Evolutionary conservation across 2,797 vertebrate genomes (phyloP), one percentile per base, ranked within the genome.

Genomic region (Schizothorax lantsangensis): DNA sequence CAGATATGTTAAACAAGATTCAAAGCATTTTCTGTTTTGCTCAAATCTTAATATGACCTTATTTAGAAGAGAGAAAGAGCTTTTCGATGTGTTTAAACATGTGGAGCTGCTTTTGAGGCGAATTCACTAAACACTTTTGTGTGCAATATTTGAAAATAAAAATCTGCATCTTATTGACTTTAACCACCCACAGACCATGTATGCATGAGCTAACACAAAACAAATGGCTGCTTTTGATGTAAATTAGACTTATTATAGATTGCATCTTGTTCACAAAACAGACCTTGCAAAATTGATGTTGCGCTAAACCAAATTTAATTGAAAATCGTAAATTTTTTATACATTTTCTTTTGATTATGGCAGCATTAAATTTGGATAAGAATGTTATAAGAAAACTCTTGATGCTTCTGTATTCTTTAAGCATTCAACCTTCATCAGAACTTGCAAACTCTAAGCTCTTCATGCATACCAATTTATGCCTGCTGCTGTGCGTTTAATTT

Each of bases 61-160:
- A 68, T 62, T 64, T 11, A 74, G 74, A 73, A 85, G 79, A 49
- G 71, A 81, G 64, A 81, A 79, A 86, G 78, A 79, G 85, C 81
- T 84, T 88, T 78, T 82, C 38, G 64, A 54, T 87, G 81, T 85
- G 81, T 81, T 88, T 83, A 87, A 91, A 88, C 84, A 86, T 89
- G 59, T 91, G 87, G 83, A 59, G 69, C 26, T 89, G 69, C 43
- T 90, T 88, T 78, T 74, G 57, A 52, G 30, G 3, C n/a, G 43
- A 45, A 83, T 74, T 49, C 1, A 9, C n/a, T 49, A 49, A 30
- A 47, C 8, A 19, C 4, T 71, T 40, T 30, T 33, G n/a, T 19
- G 72, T 74, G 15, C 43, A 49, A 8, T 49, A 33, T 30, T 74
- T 74, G 2, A n/a, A 54, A 78, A 57, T 1, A 84, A 33, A 36